A percentile compares a stretch with the other conserved stretches of the same genome.
These are phyloP conservation scores for Amphiprion ocellaris DNA, from an alignment of 2,113 vertebrate genomes.

Conservation along the genomic window DNA sequence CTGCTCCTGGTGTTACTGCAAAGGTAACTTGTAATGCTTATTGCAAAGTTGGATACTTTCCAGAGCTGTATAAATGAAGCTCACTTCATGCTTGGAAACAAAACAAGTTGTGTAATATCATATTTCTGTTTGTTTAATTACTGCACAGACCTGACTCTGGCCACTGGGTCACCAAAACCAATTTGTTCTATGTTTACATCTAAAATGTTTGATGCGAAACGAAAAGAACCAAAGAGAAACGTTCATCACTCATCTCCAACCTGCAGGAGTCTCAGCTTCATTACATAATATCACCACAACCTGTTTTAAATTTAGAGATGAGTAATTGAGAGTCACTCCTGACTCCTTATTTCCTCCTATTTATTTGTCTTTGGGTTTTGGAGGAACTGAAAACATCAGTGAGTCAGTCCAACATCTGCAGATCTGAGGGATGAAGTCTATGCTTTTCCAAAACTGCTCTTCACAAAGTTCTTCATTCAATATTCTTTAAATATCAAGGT, in stretches of 20 bases:
- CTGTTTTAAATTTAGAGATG: slow-evolving; percentile 47
- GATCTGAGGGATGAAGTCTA: slow-evolving; percentile 31
- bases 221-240: background rate
- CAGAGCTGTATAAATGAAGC: no score
- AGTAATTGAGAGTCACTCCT: slow-evolving; percentile 47
- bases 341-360: slow-evolving; percentile 5
- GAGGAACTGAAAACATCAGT: slow-evolving; percentile 46
- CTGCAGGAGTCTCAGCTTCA: background rate
- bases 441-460: slow-evolving; percentile 13
- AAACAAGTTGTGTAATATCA: no score
- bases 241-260: background rate
- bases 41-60: no score
- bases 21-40: no score
- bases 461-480: slow-evolving; percentile 31
- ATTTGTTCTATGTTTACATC: no score
- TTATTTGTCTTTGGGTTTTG: background rate
- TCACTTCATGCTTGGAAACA: no score
- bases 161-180: no score
- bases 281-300: background rate
- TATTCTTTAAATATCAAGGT: slow-evolving; percentile 21
- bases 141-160: no score
- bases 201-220: no score
- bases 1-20: no score
- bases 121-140: no score
- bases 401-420: slow-evolving; percentile 43